These are phyloP conservation scores for Pongo abelii DNA, from an alignment of 2,113 vertebrate genomes.

Conservation along the genomic window DNA sequence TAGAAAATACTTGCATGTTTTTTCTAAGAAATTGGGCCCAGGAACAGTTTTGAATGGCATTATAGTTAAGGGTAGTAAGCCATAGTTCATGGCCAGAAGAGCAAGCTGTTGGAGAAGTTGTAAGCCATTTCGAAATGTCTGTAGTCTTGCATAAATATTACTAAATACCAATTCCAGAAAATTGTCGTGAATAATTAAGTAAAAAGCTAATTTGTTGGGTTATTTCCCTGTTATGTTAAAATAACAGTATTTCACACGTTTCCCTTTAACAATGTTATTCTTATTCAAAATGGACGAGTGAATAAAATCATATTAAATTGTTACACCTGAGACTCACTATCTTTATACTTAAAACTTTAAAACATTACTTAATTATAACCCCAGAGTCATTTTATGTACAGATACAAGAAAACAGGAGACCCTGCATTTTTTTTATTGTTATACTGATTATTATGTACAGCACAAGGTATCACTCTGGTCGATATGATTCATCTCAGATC, in stretches of 20 bases:
- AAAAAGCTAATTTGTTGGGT: background rate
- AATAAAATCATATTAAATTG: slow-evolving; percentile 14
- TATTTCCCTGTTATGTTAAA: slow-evolving; percentile 22
- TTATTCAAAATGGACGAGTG: background rate
- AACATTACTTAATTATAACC: slow-evolving; percentile 14
- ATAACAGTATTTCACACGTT: background rate
- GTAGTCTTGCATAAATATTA: background rate
- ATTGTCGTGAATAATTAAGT: slow-evolving; percentile 20
- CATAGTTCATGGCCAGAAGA: slow-evolving; percentile 1
- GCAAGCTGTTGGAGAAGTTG: background rate
- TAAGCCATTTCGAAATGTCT: slow-evolving; percentile 2
- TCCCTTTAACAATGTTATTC: background rate
- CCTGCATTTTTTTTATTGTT: background rate
- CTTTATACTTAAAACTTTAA: background rate
- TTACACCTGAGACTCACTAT: background rate
- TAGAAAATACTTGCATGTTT: background rate
- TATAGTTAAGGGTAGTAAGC: background rate
- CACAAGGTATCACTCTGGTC: background rate
- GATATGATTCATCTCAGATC: background rate
- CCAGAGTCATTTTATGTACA: background rate
- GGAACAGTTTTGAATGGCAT: background rate
- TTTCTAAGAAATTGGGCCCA: background rate
- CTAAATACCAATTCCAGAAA: background rate
- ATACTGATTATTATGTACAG: background rate
- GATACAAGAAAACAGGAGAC: background rate